Evolutionary conservation across 2,888 invertebrate genomes (phyloP).

Genomic region (Agriopis marginaria): DNA sequence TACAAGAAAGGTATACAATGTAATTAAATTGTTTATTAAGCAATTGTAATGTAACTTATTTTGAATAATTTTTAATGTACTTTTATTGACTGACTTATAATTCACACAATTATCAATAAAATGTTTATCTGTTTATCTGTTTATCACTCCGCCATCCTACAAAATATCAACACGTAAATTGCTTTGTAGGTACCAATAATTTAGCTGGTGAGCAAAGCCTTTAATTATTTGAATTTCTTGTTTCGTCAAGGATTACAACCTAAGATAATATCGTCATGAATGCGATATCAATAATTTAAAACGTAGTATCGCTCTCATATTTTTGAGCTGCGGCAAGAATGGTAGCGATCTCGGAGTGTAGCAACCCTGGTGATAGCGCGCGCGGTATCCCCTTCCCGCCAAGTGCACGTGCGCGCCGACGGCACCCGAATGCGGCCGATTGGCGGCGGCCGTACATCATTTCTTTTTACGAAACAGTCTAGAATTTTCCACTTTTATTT

Average conservation of each 20-base stretch:
- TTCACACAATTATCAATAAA: no score
- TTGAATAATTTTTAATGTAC: no score
- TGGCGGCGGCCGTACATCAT: slow-evolving; percentile 58
- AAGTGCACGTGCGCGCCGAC: slow-evolving; percentile 78
- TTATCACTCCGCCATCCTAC: no score
- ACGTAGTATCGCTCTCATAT: neutral
- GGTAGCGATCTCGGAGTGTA: slow-evolving; percentile 52
- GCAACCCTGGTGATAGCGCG: slow-evolving; percentile 54
- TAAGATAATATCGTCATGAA: no score
- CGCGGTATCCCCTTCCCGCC: slow-evolving; percentile 64
- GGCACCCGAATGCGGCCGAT: slow-evolving; percentile 78
- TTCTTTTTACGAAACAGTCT: slow-evolving; percentile 49
- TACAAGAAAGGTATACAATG: no score
- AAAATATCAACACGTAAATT: no score
- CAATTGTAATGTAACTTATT: no score
- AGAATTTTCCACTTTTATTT: slow-evolving; percentile 11
- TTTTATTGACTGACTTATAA: no score
- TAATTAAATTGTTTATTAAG: no score
- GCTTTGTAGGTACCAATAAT: no score
- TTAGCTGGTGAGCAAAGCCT: neutral
- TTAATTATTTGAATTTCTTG: slow-evolving; percentile 51
- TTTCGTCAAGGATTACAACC: slow-evolving; percentile 3
- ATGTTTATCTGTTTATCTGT: no score
- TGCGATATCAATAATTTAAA: neutral
- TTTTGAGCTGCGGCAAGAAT: neutral